Conservation (phyloP, 2,797 vertebrate species). For the Crocidura indochinensis region DNA sequence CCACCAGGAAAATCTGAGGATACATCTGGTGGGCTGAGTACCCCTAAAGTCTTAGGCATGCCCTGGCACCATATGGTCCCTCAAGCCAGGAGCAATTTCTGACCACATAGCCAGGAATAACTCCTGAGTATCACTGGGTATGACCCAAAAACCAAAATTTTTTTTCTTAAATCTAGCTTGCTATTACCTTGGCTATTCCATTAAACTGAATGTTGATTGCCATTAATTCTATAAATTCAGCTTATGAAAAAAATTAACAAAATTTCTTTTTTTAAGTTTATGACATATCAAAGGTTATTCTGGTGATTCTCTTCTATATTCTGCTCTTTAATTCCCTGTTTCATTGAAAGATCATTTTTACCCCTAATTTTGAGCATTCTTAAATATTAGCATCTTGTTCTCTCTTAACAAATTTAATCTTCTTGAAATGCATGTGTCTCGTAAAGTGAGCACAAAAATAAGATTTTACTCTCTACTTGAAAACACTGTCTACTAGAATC, state of each 20-base stretch:
- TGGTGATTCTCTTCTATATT: neutral
- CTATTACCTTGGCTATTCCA: neutral
- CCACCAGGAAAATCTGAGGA: too few species aligned
- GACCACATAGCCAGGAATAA: too few species aligned
- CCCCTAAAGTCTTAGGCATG: too few species aligned
- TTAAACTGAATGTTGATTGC: neutral
- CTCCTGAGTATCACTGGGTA: too few species aligned
- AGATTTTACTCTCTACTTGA: too few species aligned
- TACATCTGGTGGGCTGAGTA: too few species aligned
- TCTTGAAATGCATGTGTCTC: too few species aligned
- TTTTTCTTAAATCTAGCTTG: constrained; percentile 32
- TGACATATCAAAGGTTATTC: constrained; percentile 24
- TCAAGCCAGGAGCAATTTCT: too few species aligned
- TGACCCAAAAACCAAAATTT: too few species aligned
- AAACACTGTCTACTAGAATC: too few species aligned
- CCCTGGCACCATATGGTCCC: too few species aligned
- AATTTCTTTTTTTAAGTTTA: neutral
- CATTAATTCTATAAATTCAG: constrained; percentile 40
- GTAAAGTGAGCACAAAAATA: too few species aligned
- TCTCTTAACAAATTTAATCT: neutral
- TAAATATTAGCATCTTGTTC: neutral
- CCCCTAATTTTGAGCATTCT: neutral
- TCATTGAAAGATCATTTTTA: constrained; percentile 9
- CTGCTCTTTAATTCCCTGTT: neutral
- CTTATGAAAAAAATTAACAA: constrained; percentile 43